Evolutionary conservation across 2,797 vertebrate genomes (phyloP).

Genomic region (Anguilla obscura): DNA sequence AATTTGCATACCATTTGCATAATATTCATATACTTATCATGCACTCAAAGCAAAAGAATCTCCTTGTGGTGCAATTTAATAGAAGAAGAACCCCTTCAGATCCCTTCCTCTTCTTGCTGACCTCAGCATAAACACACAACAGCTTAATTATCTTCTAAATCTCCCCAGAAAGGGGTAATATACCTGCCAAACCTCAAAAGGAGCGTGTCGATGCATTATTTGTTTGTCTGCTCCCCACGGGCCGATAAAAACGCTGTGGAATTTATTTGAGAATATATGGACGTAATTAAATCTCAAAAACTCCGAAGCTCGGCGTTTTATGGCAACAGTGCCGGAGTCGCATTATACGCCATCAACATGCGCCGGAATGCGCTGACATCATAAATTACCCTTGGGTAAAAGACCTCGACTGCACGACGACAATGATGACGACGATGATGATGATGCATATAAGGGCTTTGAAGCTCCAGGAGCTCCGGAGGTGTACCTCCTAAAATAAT

Average conservation of each 20-base stretch:
- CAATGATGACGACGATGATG: too few species aligned
- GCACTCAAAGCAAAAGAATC: neutral
- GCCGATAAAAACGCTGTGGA: neutral
- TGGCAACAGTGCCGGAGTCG: neutral
- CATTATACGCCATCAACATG: slow-evolving; percentile 18
- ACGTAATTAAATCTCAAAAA: slow-evolving; percentile 31
- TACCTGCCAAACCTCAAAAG: slow-evolving; percentile 41
- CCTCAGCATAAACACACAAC: slow-evolving; percentile 38
- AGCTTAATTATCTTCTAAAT: slow-evolving; percentile 52
- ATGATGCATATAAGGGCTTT: too few species aligned
- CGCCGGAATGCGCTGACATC: neutral
- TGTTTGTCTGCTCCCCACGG: slow-evolving; percentile 11
- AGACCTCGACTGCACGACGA: too few species aligned
- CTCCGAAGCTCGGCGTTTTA: slow-evolving; percentile 23
- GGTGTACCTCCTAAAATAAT: neutral
- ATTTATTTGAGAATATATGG: slow-evolving; percentile 26
- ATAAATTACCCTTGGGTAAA: neutral
- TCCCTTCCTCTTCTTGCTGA: neutral
- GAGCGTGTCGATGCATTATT: slow-evolving; percentile 48
- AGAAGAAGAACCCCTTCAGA: slow-evolving; percentile 8
- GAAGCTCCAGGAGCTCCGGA: neutral
- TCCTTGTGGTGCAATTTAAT: neutral
- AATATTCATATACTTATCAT: neutral
- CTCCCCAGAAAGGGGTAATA: slow-evolving; percentile 43
- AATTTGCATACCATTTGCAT: neutral